A percentile compares a stretch with the other conserved stretches of the same genome.
Evolutionary conservation across 2,797 vertebrate genomes (phyloP).

Genomic region (Danio tinwini): DNA sequence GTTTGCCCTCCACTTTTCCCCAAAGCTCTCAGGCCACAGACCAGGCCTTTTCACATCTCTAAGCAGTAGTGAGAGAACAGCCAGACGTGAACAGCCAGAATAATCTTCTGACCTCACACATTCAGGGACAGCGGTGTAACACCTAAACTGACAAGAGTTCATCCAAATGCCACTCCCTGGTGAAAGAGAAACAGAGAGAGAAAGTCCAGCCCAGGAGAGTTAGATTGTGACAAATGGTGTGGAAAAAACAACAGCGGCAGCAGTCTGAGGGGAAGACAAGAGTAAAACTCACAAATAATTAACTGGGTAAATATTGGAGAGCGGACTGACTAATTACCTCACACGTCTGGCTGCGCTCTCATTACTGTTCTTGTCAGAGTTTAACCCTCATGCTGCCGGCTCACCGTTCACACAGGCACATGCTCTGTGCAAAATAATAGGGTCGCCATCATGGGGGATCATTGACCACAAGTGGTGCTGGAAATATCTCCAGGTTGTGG

Average conservation of each 20-base stretch:
- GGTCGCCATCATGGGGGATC: neutral
- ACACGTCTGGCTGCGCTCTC: slow-evolving; percentile 82
- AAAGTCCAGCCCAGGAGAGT: slow-evolving; percentile 70
- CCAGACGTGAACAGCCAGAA: slow-evolving; percentile 78
- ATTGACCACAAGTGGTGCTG: neutral
- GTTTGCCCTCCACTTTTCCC: slow-evolving; percentile 42
- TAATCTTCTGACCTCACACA: slow-evolving; percentile 77
- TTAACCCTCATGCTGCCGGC: slow-evolving; percentile 70
- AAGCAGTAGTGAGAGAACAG: slow-evolving; percentile 62
- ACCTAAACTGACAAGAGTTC: slow-evolving; percentile 73
- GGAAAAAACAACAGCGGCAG: slow-evolving; percentile 81
- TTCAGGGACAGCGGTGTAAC: slow-evolving; percentile 73
- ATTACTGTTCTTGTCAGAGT: slow-evolving; percentile 79
- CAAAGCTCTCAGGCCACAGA: slow-evolving; percentile 62
- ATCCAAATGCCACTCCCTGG: slow-evolving; percentile 71
- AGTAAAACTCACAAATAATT: slow-evolving; percentile 87
- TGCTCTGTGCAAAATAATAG: slow-evolving; percentile 10
- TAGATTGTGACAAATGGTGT: slow-evolving; percentile 83
- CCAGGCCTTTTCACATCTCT: slow-evolving; percentile 71
- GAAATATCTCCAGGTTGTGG: neutral
- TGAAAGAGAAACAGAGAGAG: slow-evolving; percentile 50
- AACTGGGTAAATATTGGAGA: slow-evolving; percentile 87
- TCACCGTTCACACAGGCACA: slow-evolving; percentile 30
- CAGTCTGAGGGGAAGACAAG: slow-evolving; percentile 81
- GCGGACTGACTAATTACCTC: slow-evolving; percentile 84